phyloP scores from a whole-genome alignment of 2,113 vertebrate genomes.

The Hypomesus transpacificus region DNA sequence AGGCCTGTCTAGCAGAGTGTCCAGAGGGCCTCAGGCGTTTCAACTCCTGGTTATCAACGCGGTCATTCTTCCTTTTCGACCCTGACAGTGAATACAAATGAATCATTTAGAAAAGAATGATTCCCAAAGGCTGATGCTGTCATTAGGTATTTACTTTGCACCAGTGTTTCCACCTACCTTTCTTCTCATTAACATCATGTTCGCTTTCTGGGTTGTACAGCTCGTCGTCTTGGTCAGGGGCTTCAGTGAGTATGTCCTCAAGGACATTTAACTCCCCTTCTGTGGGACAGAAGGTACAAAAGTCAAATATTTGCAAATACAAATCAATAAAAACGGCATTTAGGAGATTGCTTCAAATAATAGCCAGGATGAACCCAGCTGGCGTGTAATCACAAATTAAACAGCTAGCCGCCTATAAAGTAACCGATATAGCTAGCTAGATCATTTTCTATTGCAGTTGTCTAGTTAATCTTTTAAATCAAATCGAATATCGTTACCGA shows the following conservation, averaged over 20 bases:
- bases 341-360: not conserved
- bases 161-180: conserved; percentile 68
- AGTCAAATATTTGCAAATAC: not conserved
- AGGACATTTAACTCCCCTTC: conserved; percentile 95
- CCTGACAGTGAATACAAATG: conserved; percentile 63
- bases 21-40: conserved; percentile 84
- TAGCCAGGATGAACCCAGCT: not conserved
- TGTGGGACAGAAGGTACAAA: conserved; percentile 54
- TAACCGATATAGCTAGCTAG: too few species aligned
- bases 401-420: too few species aligned
- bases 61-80: conserved; percentile 90
- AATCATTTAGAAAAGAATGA: not conserved
- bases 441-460: too few species aligned
- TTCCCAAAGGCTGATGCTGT: not conserved
- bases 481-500: too few species aligned
- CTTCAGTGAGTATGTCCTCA: conserved; percentile 96
- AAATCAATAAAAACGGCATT: not conserved
- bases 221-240: conserved; percentile 96
- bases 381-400: not conserved
- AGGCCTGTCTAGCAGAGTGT: conserved; percentile 77
- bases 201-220: conserved; percentile 95
- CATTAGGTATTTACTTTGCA: not conserved
- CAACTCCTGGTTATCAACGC: conserved; percentile 77
- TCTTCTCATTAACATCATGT: conserved; percentile 90
- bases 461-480: too few species aligned